phyloP scores from a whole-genome alignment of 2,888 invertebrate species.

The Leptopterna dolabrata region DNA sequence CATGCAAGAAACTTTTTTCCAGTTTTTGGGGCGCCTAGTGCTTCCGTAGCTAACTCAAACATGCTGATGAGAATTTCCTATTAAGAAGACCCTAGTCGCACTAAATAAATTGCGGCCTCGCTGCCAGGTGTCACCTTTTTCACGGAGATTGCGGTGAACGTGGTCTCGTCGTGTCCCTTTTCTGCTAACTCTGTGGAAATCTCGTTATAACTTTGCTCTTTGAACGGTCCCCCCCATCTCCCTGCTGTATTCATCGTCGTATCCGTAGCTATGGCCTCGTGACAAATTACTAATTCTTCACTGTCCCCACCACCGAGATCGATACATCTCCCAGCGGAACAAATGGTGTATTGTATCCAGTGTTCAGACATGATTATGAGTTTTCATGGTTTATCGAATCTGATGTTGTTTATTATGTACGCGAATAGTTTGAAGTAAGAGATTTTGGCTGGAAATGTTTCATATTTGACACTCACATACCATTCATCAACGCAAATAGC shows the following conservation, averaged over 20 bases:
- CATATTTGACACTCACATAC: no score
- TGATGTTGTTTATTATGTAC: no score
- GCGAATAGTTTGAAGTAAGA: no score
- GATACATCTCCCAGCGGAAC: neutral
- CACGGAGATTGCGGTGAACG: neutral
- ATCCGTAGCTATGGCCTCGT: neutral
- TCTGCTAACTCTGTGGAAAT: conserved; percentile 3
- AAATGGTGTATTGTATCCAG: no score
- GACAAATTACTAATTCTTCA: conserved; percentile 25
- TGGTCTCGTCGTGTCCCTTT: neutral
- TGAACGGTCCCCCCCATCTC: neutral
- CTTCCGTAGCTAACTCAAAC: neutral
- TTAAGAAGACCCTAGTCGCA: neutral
- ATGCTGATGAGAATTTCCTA: neutral
- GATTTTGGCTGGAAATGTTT: no score
- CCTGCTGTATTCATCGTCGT: neutral
- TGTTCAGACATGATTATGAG: no score
- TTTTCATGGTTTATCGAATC: no score
- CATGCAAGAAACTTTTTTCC: neutral
- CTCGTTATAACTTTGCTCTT: conserved; percentile 36
- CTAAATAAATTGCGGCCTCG: neutral
- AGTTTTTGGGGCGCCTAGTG: neutral
- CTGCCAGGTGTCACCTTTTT: neutral
- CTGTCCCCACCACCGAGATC: neutral
- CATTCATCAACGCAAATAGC: no score